Conservation (phyloP, 2,888 invertebrate genomes). For the Hermodice carunculata region DNA sequence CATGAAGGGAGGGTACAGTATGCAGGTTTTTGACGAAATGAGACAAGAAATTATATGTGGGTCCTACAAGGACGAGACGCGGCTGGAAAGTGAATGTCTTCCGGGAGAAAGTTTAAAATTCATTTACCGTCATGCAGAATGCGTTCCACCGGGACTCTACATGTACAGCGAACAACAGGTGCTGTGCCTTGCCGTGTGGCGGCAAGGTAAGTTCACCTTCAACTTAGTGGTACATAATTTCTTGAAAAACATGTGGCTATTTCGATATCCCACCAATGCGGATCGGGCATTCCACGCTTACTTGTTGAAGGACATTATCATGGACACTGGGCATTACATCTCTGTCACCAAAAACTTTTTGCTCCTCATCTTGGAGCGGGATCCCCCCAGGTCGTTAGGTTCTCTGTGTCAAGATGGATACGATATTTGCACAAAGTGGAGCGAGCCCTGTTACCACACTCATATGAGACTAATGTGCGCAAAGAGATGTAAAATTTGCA, state of each 20-base stretch:
- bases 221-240: slow-evolving; percentile 27
- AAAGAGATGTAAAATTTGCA: slow-evolving; percentile 39
- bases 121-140: slow-evolving; percentile 33
- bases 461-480: slow-evolving; percentile 36
- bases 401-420: slow-evolving; percentile 39
- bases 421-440: slow-evolving; percentile 30
- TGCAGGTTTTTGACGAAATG: slow-evolving; percentile 28
- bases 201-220: slow-evolving; percentile 24
- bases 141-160: slow-evolving; percentile 35
- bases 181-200: slow-evolving; percentile 37
- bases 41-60: slow-evolving; percentile 26
- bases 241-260: slow-evolving; percentile 31
- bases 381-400: slow-evolving; percentile 20
- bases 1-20: slow-evolving; percentile 31
- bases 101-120: slow-evolving; percentile 33
- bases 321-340: slow-evolving; percentile 13
- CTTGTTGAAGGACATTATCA: slow-evolving; percentile 37
- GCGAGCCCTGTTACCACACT: slow-evolving; percentile 25
- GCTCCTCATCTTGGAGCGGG: slow-evolving; percentile 27
- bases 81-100: slow-evolving; percentile 41
- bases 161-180: slow-evolving; percentile 36
- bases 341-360: slow-evolving; percentile 19
- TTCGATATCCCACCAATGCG: slow-evolving; percentile 27
- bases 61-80: slow-evolving; percentile 28
- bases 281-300: slow-evolving; percentile 24